Evolutionary conservation across 2,888 invertebrate species (phyloP), one percentile per base, ranked within the genome.

Genomic region (Limenitis camilla): DNA sequence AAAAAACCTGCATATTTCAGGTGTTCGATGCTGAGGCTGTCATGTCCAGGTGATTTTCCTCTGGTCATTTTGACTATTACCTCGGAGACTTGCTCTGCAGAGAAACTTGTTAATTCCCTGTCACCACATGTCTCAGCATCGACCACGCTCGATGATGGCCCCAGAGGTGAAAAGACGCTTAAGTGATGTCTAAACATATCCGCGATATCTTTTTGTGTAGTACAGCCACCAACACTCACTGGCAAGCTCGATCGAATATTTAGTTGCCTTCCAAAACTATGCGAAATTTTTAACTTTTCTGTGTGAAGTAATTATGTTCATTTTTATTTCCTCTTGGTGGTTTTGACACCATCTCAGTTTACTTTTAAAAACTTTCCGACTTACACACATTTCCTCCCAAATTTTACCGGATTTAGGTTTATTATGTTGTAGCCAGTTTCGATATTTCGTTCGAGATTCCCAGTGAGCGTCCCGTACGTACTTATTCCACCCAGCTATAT

Each of bases 141-240:
- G 29, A 40, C 8, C 29, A 40, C 40, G 28, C 29, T 27, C 27
- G 40, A 29, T n/a, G n/a, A n/a, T n/a, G n/a, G n/a, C 29, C 40
- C 40, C 7, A 29, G 27, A 4, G 40, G 2, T 8, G 40, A 10
- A 9, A 29, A 40, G 29, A 40, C 31, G 6, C 29, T 41, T 30
- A 41, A 55, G 39, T 58, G 49, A 1, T 54, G n/a, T 7, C 27
- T 10, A 42, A 58, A 58, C 31, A 33, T 28, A 29, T 55, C 51
- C 2, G 59, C 56, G 8, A 59, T 56, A 9, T 30, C 40, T 6
- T 9, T 44, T 1, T 43, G 47, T 3, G 46, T 31, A 40, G 42
- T 35, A 6, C 29, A 38, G 27, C 59, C 61, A 5, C 28, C 59
- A 2, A 59, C 57, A 42, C 56, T 55, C 40, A 48, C 59, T 2